A percentile compares a stretch with the other conserved stretches of the same genome.
These are phyloP conservation scores for Athene noctua DNA, from an alignment of 2,113 vertebrate genomes.

Conservation along the genomic window DNA sequence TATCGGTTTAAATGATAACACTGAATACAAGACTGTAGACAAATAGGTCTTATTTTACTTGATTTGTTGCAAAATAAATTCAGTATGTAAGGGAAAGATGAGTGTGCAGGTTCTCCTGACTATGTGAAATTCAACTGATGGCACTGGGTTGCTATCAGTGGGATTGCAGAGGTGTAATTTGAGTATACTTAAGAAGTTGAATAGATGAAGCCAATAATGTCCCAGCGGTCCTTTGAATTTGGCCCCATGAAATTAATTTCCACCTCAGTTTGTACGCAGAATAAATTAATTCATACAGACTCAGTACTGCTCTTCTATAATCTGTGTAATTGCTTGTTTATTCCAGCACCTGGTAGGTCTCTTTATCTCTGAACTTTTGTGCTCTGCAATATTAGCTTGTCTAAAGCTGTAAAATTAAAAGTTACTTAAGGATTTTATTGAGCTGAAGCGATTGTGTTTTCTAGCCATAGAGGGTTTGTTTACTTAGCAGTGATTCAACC, in stretches of 20 bases:
- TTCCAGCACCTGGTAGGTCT: slow-evolving; percentile 66
- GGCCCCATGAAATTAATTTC: slow-evolving; percentile 72
- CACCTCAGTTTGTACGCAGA: slow-evolving; percentile 61
- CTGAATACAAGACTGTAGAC: background rate
- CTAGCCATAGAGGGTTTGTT: slow-evolving; percentile 66
- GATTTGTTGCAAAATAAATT: background rate
- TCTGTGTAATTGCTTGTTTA: slow-evolving; percentile 72
- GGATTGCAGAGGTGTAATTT: slow-evolving; percentile 40
- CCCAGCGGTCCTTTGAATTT: slow-evolving; percentile 67
- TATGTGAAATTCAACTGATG: background rate
- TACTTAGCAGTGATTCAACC: slow-evolving; percentile 63
- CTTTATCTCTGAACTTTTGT: slow-evolving; percentile 68
- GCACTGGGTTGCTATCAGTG: slow-evolving; percentile 14
- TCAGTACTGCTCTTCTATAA: slow-evolving; percentile 54
- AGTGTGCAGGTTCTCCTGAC: background rate
- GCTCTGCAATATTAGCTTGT: slow-evolving; percentile 63
- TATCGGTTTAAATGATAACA: background rate
- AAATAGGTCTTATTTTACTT: background rate
- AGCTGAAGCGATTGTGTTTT: slow-evolving; percentile 69
- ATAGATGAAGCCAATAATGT: slow-evolving; percentile 60
- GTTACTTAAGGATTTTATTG: slow-evolving; percentile 71
- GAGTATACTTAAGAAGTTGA: slow-evolving; percentile 49
- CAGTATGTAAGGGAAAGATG: background rate
- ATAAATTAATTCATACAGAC: slow-evolving; percentile 68
- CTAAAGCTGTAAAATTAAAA: slow-evolving; percentile 73